Base-by-base conservation (phyloP, 2,113 vertebrate genomes). In the Genyomyrus donnyi region DNA sequence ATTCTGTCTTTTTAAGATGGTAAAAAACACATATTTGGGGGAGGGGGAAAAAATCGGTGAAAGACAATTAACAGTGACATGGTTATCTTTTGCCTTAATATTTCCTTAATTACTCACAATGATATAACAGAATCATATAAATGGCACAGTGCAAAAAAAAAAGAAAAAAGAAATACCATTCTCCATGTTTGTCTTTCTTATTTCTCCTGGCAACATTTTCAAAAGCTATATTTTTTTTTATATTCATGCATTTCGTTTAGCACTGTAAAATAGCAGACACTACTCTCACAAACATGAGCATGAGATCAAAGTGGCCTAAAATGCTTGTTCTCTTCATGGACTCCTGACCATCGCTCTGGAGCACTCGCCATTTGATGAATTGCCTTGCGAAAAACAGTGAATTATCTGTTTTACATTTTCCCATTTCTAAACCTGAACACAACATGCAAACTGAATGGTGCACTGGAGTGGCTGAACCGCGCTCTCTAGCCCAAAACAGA, bases 401-500 rank as follows among this genome's bases (percentile, higher is more conserved):
- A 80, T 80, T 80, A 42, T 42, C 74, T 80, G 62, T 70, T 70
- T 31, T 70, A 80, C 31, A 80, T 80, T 35, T 80, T 80, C 35
- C 35, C 35, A 35, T 80, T 77, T 80, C 35, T 35, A 42, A 80
- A 42, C 15, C 74, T 39, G 31, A 42, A 62, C 48, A 31, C n/a
- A 31, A 88, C 39, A 88, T 62, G 50, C 31, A 62, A 56, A 62
- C 13, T n/a, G 87, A 88, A 88, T n/a, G 56, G 87, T 31, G 24
- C 24, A 62, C 58, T 46, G 56, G 53, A 42, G 39, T 66, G 19
- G 53, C 39, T 11, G 39, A 45, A n/a, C 52, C 4, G 83, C 5
- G 7, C 74, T 56, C 5, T 80, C 35, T 10, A 42, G 74, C 74
- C 74, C 31, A 90, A 88, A 80, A 46, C 90, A 89, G 62, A 42